Evolutionary conservation across 2,797 vertebrate species (phyloP).

Genomic region (Pempheris klunzingeri): DNA sequence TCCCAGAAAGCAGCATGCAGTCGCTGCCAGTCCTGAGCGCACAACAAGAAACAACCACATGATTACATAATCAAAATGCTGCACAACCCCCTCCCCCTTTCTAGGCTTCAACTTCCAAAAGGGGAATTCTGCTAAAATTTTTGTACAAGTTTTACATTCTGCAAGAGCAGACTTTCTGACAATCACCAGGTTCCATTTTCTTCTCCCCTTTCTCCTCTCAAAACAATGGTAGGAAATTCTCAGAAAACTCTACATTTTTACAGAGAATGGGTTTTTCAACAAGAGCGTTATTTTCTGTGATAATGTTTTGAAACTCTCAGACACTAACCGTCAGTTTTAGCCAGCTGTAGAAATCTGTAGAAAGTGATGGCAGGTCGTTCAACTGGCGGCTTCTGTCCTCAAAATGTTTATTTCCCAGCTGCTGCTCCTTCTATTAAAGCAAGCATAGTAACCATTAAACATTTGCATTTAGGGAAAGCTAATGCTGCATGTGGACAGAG

Average conservation of each 20-base stretch:
- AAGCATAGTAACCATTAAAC: conserved; percentile 1
- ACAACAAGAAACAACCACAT: conserved; percentile 32
- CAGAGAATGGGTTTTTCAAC: neutral
- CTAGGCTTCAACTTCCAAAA: conserved; percentile 10
- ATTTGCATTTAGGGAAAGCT: neutral
- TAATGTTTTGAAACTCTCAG: neutral
- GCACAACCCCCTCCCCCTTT: neutral
- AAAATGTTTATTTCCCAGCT: conserved; percentile 75
- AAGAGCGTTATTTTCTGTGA: neutral
- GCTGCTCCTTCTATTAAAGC: conserved; percentile 76
- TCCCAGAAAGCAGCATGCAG: conserved; percentile 72
- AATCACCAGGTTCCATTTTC: conserved; percentile 8
- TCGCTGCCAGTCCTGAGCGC: conserved; percentile 80
- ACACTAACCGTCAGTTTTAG: conserved; percentile 79
- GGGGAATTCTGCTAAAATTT: conserved; percentile 64
- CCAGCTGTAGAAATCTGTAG: conserved; percentile 80
- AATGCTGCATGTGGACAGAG: neutral
- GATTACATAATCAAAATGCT: conserved; percentile 30
- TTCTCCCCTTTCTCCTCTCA: neutral
- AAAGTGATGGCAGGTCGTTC: conserved; percentile 75
- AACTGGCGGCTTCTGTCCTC: conserved; percentile 74
- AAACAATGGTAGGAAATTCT: conserved; percentile 28
- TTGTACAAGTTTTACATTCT: conserved; percentile 33
- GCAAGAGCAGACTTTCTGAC: conserved; percentile 33
- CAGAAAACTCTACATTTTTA: conserved; percentile 1